A percentile compares a stretch with the other conserved stretches of the same genome.
Conservation (phyloP, 2,888 invertebrate genomes). For the Xanthorhoe spadicearia region DNA sequence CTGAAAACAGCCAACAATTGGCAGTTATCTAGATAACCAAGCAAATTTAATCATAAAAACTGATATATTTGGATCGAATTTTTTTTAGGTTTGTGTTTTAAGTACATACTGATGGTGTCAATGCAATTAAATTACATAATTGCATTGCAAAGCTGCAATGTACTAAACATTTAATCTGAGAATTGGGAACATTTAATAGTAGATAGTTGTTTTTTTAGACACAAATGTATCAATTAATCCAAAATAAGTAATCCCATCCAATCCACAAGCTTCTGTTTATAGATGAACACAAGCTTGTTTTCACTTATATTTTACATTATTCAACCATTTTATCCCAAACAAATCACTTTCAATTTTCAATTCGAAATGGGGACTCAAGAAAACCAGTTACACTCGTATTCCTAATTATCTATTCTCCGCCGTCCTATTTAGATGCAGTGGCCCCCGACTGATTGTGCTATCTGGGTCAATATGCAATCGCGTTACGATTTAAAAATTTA, state of each 20-base stretch:
- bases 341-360: slow-evolving; percentile 1
- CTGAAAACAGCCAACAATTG: too few species aligned
- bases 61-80: too few species aligned
- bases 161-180: too few species aligned
- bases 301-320: neutral
- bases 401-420: slow-evolving; percentile 26
- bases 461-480: slow-evolving; percentile 34
- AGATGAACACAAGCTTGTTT: neutral
- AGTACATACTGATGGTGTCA: too few species aligned
- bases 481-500: slow-evolving; percentile 19
- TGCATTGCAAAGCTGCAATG: too few species aligned
- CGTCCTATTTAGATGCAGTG: slow-evolving; percentile 54
- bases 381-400: slow-evolving; percentile 6
- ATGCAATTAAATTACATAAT: neutral
- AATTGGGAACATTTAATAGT: too few species aligned
- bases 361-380: slow-evolving; percentile 2
- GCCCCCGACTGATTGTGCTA: slow-evolving; percentile 44
- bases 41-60: too few species aligned
- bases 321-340: neutral
- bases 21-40: too few species aligned
- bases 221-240: too few species aligned
- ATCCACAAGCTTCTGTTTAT: neutral
- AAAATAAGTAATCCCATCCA: neutral
- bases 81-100: slow-evolving; percentile 3
- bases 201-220: too few species aligned